A percentile compares a stretch with the other conserved stretches of the same genome.
phyloP scores from a whole-genome alignment of 2,113 vertebrate genomes.

The Crocuta crocuta region DNA sequence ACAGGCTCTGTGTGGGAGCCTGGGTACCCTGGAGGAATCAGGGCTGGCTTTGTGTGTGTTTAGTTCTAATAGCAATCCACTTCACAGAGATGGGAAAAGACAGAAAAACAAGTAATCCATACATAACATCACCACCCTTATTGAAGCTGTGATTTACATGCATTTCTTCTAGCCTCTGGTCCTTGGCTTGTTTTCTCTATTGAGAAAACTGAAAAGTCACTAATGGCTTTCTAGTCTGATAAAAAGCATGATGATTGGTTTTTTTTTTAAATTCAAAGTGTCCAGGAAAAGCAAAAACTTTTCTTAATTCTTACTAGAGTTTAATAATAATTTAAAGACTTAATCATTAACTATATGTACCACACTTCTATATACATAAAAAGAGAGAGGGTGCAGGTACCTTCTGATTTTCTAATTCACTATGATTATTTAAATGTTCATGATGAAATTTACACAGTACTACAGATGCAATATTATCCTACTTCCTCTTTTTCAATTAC shows the following conservation, averaged over 20 bases:
- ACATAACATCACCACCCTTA: background rate
- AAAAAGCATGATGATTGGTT: background rate
- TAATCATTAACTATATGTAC: background rate
- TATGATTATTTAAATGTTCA: background rate
- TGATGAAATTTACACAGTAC: background rate
- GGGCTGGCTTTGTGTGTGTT: background rate
- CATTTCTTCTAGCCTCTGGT: background rate
- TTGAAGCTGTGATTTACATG: background rate
- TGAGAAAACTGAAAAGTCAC: background rate
- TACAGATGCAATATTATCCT: background rate
- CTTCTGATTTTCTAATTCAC: background rate
- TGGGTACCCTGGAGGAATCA: background rate
- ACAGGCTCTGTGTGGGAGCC: background rate
- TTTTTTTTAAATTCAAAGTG: background rate
- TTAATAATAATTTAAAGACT: background rate
- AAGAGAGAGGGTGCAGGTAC: background rate
- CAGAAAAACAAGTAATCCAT: background rate
- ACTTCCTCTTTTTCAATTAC: background rate
- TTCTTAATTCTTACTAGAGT: background rate
- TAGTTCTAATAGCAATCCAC: background rate
- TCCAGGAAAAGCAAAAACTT: background rate
- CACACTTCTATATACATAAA: background rate
- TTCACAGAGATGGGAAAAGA: background rate
- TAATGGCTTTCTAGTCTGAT: background rate
- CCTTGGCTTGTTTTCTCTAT: background rate